Conservation (phyloP, 2,888 invertebrate genomes). For the Erebia epiphron region DNA sequence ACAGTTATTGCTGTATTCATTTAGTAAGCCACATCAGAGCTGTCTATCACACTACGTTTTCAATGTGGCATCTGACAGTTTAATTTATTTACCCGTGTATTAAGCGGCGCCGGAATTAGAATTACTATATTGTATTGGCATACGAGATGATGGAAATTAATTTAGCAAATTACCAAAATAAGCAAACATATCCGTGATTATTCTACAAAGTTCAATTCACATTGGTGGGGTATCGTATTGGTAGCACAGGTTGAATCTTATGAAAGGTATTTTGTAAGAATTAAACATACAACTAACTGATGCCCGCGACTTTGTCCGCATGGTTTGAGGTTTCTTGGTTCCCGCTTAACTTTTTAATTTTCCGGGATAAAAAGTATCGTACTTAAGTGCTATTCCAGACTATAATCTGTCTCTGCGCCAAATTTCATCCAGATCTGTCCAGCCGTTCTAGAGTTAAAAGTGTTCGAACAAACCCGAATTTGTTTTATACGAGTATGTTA, state of each 20-base stretch:
- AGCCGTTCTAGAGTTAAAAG: too few relatives aligned
- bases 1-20: too few relatives aligned
- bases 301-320: too few relatives aligned
- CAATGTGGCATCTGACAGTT: not conserved
- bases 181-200: not conserved
- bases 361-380: too few relatives aligned
- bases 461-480: too few relatives aligned
- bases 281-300: not conserved
- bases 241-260: not conserved
- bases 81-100: not conserved
- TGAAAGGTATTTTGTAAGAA: not conserved
- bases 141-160: not conserved
- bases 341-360: too few relatives aligned
- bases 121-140: not conserved
- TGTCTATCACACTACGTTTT: not conserved
- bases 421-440: too few relatives aligned
- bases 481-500: too few relatives aligned
- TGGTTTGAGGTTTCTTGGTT: too few relatives aligned
- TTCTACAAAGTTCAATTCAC: not conserved
- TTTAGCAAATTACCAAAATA: conserved; percentile 2
- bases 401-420: too few relatives aligned
- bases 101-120: not conserved
- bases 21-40: too few relatives aligned
- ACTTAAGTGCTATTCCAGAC: too few relatives aligned
- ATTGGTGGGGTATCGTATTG: not conserved